A percentile compares a stretch with the other conserved stretches of the same genome.
Conservation (phyloP, 1,140 invertebrate genomes). For the Oryctes rhinoceros region DNA sequence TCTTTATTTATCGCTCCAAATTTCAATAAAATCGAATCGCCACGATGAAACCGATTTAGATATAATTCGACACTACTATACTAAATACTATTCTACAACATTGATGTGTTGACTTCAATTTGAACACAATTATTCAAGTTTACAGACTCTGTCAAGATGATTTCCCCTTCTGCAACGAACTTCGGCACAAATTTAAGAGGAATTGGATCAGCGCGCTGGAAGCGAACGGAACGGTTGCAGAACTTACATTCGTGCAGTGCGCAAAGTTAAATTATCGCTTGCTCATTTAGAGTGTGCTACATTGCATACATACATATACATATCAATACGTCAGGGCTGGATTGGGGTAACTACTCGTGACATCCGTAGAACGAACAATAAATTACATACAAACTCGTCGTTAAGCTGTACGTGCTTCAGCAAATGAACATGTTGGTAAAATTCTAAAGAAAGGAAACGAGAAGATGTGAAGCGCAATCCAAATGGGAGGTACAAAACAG, state of each 20-base stretch:
- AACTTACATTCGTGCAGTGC: neutral
- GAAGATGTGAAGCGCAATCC: neutral
- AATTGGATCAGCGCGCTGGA: neutral
- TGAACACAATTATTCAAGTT: neutral
- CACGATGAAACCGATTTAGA: too few species aligned
- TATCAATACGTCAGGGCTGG: neutral
- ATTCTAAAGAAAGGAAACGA: neutral
- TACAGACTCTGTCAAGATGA: neutral
- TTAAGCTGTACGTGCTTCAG: neutral
- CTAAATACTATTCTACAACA: neutral
- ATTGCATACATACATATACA: neutral
- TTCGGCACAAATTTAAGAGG: neutral
- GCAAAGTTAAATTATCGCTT: constrained; percentile 8
- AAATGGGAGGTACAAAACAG: neutral
- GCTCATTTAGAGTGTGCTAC: neutral
- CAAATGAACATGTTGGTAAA: neutral
- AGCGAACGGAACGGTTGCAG: neutral
- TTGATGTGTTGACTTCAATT: neutral
- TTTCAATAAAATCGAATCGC: too few species aligned
- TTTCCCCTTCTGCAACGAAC: neutral
- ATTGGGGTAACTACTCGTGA: neutral
- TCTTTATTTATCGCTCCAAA: too few species aligned
- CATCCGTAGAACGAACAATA: neutral
- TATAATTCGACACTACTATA: neutral
- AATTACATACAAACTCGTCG: neutral